Conservation (phyloP, 1,140 invertebrate species). For the Drosophila virilis region DNA sequence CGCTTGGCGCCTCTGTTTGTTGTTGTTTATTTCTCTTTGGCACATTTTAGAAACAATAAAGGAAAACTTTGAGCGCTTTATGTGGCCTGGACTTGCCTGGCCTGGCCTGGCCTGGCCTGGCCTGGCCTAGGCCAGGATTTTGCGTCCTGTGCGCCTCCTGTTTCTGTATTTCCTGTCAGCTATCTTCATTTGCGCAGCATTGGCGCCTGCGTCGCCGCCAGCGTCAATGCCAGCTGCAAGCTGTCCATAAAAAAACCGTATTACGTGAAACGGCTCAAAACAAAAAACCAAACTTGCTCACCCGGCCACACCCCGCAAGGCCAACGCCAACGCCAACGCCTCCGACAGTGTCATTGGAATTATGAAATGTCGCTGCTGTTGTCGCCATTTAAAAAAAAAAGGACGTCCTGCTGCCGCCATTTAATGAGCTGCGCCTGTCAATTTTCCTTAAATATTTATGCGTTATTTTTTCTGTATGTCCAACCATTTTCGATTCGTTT, state of each 20-base stretch:
- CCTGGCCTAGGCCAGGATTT: background rate
- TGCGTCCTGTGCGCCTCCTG: constrained; percentile 3
- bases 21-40: constrained; percentile 71
- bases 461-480: constrained; percentile 54
- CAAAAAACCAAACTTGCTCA: constrained; percentile 56
- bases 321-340: too few relatives aligned
- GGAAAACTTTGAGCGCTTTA: constrained; percentile 76
- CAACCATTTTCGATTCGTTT: too few relatives aligned
- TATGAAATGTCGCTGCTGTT: constrained; percentile 38
- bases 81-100: constrained; percentile 12
- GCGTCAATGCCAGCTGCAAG: constrained; percentile 35
- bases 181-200: constrained; percentile 60
- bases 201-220: constrained; percentile 17
- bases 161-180: constrained; percentile 29
- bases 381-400: background rate
- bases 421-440: constrained; percentile 3
- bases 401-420: background rate
- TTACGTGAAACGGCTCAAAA: constrained; percentile 61
- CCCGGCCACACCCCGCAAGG: background rate
- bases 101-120: background rate
- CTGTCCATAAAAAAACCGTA: constrained; percentile 61
- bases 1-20: constrained; percentile 23
- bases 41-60: constrained; percentile 81
- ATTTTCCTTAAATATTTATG: constrained; percentile 49
- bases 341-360: constrained; percentile 21